A percentile compares a stretch with the other conserved stretches of the same genome.
phyloP scores from a whole-genome alignment of 2,113 vertebrate species.

The Chinchilla lanigera region DNA sequence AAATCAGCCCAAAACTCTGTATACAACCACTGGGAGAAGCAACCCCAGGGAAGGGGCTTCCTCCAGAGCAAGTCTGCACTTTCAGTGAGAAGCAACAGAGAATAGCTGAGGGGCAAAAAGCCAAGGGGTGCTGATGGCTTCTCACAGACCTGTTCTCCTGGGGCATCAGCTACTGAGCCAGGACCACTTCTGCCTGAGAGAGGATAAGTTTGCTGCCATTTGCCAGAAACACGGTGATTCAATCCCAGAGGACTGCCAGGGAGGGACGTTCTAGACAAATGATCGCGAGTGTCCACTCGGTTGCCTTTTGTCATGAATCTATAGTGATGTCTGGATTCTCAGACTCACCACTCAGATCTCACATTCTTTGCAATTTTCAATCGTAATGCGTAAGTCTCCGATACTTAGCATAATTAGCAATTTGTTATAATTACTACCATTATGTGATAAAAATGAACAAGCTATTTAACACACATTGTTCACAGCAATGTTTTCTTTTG shows the following conservation, averaged over 20 bases:
- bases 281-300: neutral
- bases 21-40: neutral
- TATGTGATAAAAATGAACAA: constrained; percentile 24
- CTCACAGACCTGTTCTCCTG: no score
- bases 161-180: neutral
- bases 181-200: neutral
- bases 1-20: neutral
- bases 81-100: neutral
- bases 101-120: neutral
- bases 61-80: neutral
- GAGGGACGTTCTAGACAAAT: neutral
- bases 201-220: neutral
- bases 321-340: neutral
- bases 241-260: neutral
- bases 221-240: neutral
- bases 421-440: constrained; percentile 9
- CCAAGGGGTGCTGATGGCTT: neutral
- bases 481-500: constrained; percentile 14
- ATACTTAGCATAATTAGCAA: neutral
- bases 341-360: neutral
- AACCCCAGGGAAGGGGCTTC: neutral
- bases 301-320: neutral
- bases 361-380: neutral
- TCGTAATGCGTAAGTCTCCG: neutral
- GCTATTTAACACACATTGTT: constrained; percentile 5